Conservation (phyloP, 2,113 vertebrate genomes). For the Zosterops japonicus region DNA sequence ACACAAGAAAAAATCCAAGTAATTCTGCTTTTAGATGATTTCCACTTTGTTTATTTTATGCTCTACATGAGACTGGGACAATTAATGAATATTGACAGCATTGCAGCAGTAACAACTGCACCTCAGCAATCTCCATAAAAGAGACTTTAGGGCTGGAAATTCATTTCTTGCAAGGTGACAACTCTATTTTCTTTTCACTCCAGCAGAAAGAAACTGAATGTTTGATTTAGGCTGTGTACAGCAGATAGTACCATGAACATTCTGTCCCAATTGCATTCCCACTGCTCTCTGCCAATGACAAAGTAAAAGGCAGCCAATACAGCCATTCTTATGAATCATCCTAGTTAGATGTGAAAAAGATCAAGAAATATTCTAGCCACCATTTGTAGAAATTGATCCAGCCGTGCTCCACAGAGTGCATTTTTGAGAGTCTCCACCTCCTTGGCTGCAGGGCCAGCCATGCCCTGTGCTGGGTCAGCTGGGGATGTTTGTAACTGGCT, state of each 20-base stretch:
- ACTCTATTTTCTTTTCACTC: neutral
- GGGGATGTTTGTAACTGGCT: rapidly evolving
- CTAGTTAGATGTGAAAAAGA: neutral
- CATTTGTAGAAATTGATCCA: neutral
- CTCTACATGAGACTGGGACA: neutral
- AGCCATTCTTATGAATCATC: neutral
- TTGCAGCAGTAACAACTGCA: neutral
- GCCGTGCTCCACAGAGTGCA: neutral
- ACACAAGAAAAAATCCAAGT: neutral
- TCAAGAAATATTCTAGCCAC: neutral
- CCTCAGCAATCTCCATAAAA: neutral
- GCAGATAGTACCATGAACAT: neutral
- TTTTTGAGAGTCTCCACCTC: rapidly evolving
- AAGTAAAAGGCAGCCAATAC: neutral
- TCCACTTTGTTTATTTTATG: neutral
- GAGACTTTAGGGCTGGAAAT: neutral
- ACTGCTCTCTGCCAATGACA: neutral
- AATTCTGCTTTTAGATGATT: neutral
- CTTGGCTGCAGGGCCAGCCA: rapidly evolving
- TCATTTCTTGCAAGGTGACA: constrained; percentile 5
- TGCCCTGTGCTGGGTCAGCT: rapidly evolving
- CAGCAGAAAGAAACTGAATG: neutral
- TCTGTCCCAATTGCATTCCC: neutral
- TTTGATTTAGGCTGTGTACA: neutral
- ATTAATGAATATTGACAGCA: constrained; percentile 12